phyloP scores from a whole-genome alignment of 2,113 vertebrate species.

The Dissostichus mawsoni region DNA sequence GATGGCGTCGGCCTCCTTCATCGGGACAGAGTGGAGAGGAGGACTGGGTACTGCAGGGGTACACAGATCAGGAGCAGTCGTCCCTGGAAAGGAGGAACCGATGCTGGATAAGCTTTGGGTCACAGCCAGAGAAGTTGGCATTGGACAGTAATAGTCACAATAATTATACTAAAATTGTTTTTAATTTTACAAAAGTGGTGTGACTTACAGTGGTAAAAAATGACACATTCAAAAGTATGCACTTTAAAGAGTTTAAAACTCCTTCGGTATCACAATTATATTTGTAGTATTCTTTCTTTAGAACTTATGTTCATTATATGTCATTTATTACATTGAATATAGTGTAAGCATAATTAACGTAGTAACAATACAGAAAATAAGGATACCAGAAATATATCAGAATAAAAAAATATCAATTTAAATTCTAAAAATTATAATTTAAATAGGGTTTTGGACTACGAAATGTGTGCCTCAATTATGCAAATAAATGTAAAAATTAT shows the following conservation, averaged over 20 bases:
- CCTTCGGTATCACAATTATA: not conserved
- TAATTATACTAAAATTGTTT: not conserved
- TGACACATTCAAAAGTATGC: not conserved
- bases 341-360: not conserved
- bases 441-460: not conserved
- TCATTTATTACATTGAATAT: not conserved
- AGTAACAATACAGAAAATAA: not conserved
- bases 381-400: not conserved
- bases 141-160: not conserved
- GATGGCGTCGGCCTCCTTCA: slow-evolving; percentile 98
- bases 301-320: not conserved
- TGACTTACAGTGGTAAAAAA: not conserved
- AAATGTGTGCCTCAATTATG: slow-evolving; percentile 5
- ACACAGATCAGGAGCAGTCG: slow-evolving; percentile 67
- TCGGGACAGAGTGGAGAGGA: slow-evolving; percentile 84
- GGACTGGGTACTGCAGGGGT: slow-evolving; percentile 49
- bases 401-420: not conserved
- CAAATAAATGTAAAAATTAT: slow-evolving; percentile 24
- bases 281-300: not conserved
- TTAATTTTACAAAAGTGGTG: not conserved
- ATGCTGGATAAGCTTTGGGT: slow-evolving; percentile 52
- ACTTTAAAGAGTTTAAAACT: slow-evolving; percentile 17
- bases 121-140: slow-evolving; percentile 9
- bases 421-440: not conserved
- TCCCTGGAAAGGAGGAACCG: slow-evolving; percentile 54